phyloP scores from a whole-genome alignment of 2,888 invertebrate species.

The Macaria liturata region DNA sequence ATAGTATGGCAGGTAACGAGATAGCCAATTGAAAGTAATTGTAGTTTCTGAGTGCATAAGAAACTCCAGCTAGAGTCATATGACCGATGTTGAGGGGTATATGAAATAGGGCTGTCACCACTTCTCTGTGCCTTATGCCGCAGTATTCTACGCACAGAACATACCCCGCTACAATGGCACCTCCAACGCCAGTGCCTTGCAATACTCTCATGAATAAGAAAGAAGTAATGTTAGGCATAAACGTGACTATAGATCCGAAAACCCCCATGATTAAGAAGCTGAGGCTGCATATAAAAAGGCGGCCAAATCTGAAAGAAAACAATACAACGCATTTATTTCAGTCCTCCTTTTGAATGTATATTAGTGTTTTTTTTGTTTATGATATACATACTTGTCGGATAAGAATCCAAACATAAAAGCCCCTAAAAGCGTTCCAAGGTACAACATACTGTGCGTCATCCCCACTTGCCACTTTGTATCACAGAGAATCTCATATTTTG shows the following conservation, averaged over 20 bases:
- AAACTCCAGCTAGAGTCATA: constrained; percentile 55
- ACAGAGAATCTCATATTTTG: constrained; percentile 57
- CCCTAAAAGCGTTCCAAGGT: constrained; percentile 60
- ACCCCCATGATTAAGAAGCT: constrained; percentile 47
- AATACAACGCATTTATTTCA: not conserved
- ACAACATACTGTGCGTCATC: constrained; percentile 59
- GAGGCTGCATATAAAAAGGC: constrained; percentile 47
- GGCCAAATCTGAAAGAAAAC: constrained; percentile 58
- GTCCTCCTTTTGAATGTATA: too few species aligned
- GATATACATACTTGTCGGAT: constrained; percentile 58
- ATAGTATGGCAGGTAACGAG: constrained; percentile 57
- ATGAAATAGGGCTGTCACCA: constrained; percentile 59
- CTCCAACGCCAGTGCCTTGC: constrained; percentile 63
- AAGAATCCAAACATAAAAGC: constrained; percentile 59
- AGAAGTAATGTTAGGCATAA: constrained; percentile 50
- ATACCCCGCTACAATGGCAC: constrained; percentile 59
- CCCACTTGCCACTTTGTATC: constrained; percentile 56
- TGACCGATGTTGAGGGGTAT: constrained; percentile 64
- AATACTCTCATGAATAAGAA: constrained; percentile 56
- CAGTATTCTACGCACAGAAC: constrained; percentile 64
- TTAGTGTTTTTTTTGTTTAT: too few species aligned
- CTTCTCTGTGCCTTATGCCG: constrained; percentile 54
- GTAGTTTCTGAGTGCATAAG: constrained; percentile 58
- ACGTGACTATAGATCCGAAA: constrained; percentile 51
- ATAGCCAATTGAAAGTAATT: constrained; percentile 58